These are phyloP conservation scores for Chroicocephalus ridibundus DNA, from an alignment of 2,113 vertebrate genomes.

Conservation along the genomic window DNA sequence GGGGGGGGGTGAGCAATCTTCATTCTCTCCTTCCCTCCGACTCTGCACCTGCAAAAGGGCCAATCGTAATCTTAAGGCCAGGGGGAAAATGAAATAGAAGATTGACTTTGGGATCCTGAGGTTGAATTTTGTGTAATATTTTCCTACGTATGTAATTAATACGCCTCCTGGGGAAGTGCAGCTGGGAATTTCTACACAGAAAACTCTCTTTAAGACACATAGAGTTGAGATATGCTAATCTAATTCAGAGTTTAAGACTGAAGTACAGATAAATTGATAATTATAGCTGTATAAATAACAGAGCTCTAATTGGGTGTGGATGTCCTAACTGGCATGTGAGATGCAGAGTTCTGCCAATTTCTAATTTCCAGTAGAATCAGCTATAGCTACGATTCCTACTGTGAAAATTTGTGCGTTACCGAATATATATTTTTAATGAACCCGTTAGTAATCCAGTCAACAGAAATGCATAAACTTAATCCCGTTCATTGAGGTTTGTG, in stretches of 20 bases:
- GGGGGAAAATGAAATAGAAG: neutral
- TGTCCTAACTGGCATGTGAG: neutral
- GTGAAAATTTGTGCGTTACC: neutral
- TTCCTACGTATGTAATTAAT: neutral
- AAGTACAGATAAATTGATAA: neutral
- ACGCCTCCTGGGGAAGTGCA: neutral
- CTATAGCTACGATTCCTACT: neutral
- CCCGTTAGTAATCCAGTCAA: neutral
- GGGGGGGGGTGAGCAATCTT: neutral
- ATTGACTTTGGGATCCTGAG: neutral
- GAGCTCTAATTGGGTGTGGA: neutral
- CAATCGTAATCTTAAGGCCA: neutral
- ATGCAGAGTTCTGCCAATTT: neutral
- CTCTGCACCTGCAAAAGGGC: neutral
- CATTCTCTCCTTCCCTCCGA: neutral
- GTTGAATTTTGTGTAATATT: neutral
- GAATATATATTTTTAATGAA: neutral
- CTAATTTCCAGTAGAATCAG: conserved; percentile 9
- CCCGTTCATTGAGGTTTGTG: neutral
- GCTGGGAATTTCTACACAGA: neutral
- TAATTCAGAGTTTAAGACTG: neutral
- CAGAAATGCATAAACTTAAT: neutral
- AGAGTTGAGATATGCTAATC: neutral
- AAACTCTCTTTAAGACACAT: neutral
- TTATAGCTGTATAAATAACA: conserved; percentile 17